Base-by-base conservation (phyloP, 2,888 invertebrate species). In the Oligia latruncula region DNA sequence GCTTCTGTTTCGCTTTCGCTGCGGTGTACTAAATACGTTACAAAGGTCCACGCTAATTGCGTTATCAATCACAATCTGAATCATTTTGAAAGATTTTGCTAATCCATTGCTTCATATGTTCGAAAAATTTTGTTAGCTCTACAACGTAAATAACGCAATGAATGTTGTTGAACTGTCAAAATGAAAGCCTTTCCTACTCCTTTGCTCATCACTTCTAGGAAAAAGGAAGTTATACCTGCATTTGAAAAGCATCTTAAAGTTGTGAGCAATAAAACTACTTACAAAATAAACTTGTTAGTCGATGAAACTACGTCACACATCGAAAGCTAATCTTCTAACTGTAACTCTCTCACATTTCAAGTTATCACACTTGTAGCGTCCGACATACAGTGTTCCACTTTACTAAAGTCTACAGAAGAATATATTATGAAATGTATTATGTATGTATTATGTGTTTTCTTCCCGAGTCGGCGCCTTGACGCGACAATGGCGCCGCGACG, bases 311-410 rank as follows among this genome's bases (percentile, higher is more conserved):
- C 70, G 64, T 73, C 65, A 65, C 23, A 52, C 65, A 74, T 76
- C 58, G 83, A 72, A 74, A 86, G 71, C 74, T 67, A 77, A 83
- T 75, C 52, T 64, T 67, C 67, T 52, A 65, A 74, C 40, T 83
- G 87, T 77, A 84, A 71, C 74, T 70, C 80, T 84, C 87, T 76
- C 71, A 77, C 62, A 77, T 80, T 72, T 49, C 74, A 71, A 75
- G 68, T 64, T 75, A 65, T 65, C 40, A 65, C 60, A 78, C 71
- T 78, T 65, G 73, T 58, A 65, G 77, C 43, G 83, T 70, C 71
- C 74, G 66, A 80, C 72, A 67, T 87, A 72, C 81, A 73, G 78
- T 85, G 88, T 77, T 76, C 79, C 74, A 86, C 75, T 82, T 81
- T 73, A 62, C 77, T 64, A n/a, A 15, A 72, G 66, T 40, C 64